Conservation (phyloP, 2,888 invertebrate genomes). For the Cryptops parisi region DNA sequence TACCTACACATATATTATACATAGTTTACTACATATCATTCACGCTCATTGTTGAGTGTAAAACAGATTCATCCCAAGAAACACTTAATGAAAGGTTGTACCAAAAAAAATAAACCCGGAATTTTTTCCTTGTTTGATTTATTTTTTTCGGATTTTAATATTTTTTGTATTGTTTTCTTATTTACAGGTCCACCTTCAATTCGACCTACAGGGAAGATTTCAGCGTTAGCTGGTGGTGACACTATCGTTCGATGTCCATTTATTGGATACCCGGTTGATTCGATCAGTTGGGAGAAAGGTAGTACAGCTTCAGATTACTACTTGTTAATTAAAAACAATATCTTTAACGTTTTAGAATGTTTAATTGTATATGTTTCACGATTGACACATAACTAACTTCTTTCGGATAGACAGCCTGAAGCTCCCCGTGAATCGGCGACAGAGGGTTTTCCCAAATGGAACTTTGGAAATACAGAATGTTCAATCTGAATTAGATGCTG, state of each 20-base stretch:
- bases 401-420: conserved; percentile 50
- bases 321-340: background rate
- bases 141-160: too few relatives aligned
- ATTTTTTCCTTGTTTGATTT: too few relatives aligned
- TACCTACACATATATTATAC: too few relatives aligned
- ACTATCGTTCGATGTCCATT: conserved; percentile 52
- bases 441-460: conserved; percentile 84
- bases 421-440: conserved; percentile 85
- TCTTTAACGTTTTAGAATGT: background rate
- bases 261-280: conserved; percentile 85
- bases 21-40: too few relatives aligned
- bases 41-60: too few relatives aligned
- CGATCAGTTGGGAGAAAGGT: conserved; percentile 88
- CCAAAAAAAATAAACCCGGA: too few relatives aligned
- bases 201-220: conserved; percentile 12
- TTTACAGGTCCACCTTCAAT: conserved; percentile 15
- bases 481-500: conserved; percentile 80
- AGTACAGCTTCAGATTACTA: too few relatives aligned
- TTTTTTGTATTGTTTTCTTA: too few relatives aligned
- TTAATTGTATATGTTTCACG: too few relatives aligned
- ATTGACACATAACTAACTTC: too few relatives aligned
- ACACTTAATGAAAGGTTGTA: too few relatives aligned
- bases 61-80: too few relatives aligned
- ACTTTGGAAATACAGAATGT: conserved; percentile 89
- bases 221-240: conserved; percentile 15